These are phyloP conservation scores for Margarornis squamiger DNA, from an alignment of 2,797 vertebrate species.

Conservation along the genomic window DNA sequence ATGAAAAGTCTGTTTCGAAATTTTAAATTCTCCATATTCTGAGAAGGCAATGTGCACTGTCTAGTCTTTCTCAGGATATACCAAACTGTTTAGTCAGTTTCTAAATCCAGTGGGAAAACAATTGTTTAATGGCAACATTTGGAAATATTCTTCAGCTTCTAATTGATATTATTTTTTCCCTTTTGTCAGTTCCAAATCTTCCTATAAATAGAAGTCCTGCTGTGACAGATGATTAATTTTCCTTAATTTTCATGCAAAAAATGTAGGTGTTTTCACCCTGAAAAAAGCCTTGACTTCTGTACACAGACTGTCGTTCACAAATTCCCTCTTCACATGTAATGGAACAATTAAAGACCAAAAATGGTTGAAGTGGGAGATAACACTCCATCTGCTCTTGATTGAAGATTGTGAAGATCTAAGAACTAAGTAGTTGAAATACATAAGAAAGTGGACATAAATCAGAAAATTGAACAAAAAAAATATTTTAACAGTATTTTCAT, in stretches of 20 bases:
- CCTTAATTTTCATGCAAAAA: neutral
- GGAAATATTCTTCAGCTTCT: neutral
- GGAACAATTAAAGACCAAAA: neutral
- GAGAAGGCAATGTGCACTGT: accelerated
- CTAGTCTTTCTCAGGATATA: neutral
- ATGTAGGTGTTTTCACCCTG: neutral
- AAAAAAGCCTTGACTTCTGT: neutral
- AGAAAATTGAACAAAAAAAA: neutral
- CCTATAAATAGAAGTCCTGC: neutral
- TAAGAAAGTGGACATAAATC: neutral
- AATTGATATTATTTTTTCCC: neutral
- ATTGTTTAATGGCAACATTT: neutral
- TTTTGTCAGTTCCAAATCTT: neutral
- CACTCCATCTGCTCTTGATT: neutral
- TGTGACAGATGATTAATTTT: neutral
- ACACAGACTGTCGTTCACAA: neutral
- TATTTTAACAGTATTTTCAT: neutral
- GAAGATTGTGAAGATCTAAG: neutral
- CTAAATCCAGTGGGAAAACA: neutral
- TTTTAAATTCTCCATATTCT: neutral
- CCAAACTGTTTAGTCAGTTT: neutral
- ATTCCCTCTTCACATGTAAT: neutral
- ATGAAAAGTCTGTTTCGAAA: neutral
- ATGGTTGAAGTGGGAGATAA: neutral
- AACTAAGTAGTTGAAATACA: neutral